Percentiles rank a stretch among this genome's conserved stretches.
These are phyloP conservation scores for Stichopus horrens DNA, from an alignment of 53 echinoderm and acorn worm genomes.

Conservation along the genomic window DNA sequence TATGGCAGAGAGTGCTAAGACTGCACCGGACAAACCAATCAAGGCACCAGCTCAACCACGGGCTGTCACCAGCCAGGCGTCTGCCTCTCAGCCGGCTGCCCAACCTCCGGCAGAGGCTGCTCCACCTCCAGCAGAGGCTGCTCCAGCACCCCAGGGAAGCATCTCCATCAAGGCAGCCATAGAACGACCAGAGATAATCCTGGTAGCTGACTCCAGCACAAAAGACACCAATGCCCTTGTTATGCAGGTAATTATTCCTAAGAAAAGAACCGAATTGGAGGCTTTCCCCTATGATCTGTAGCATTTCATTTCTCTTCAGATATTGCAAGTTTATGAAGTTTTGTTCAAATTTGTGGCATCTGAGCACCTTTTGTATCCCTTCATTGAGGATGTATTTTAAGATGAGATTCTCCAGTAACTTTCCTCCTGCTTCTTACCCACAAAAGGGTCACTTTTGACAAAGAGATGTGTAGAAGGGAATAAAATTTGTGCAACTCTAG, in stretches of 20 bases:
- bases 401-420: no score
- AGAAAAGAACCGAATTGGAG: background rate
- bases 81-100: slow-evolving; percentile 37
- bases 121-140: background rate
- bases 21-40: slow-evolving; percentile 54
- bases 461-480: no score
- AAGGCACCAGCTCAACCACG: slow-evolving; percentile 35
- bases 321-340: background rate
- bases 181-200: slow-evolving; percentile 87
- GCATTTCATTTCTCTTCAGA: background rate
- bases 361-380: no score
- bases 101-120: slow-evolving; percentile 30
- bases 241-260: slow-evolving; percentile 60
- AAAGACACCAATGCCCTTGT: slow-evolving; percentile 91
- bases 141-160: slow-evolving; percentile 49
- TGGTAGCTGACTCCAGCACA: slow-evolving; percentile 81
- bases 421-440: no score
- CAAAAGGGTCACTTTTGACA: no score
- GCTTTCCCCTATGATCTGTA: background rate
- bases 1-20: slow-evolving; percentile 61
- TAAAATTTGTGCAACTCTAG: no score
- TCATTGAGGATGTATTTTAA: no score
- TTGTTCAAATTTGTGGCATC: no score
- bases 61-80: slow-evolving; percentile 39
- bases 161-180: slow-evolving; percentile 76